A percentile compares a stretch with the other conserved stretches of the same genome.
Conservation (phyloP, 2,797 vertebrate genomes). For the Ceyx erithaca region DNA sequence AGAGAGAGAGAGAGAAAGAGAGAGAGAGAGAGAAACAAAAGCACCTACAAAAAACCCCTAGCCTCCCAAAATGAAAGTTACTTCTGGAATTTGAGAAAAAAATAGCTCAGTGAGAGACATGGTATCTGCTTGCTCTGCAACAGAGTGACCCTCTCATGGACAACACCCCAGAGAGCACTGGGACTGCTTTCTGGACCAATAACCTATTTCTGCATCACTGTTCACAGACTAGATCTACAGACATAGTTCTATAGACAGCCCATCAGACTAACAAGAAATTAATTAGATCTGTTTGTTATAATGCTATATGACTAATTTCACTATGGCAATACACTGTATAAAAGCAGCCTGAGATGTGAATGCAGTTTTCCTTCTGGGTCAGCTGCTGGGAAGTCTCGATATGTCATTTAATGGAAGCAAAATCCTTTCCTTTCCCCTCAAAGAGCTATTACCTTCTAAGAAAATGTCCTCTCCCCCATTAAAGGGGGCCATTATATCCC, state of each 20-base stretch:
- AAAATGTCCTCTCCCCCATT: background rate
- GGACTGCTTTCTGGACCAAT: background rate
- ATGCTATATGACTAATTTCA: background rate
- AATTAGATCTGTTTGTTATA: background rate
- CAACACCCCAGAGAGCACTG: background rate
- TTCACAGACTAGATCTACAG: background rate
- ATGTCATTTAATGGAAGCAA: background rate
- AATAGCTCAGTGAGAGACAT: background rate
- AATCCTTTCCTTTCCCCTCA: background rate
- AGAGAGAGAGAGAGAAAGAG: background rate
- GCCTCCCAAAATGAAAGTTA: background rate
- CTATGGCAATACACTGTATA: background rate
- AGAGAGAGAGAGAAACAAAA: background rate
- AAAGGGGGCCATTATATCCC: background rate
- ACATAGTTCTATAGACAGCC: background rate
- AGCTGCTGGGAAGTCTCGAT: background rate
- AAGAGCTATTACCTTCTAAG: background rate
- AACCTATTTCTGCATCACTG: background rate
- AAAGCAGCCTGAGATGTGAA: background rate
- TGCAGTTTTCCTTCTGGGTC: background rate
- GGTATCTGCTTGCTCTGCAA: background rate
- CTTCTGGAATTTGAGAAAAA: background rate
- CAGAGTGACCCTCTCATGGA: background rate
- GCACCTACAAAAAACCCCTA: background rate
- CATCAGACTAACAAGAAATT: background rate